These are phyloP conservation scores for Laspeyria flexula DNA, from an alignment of 2,888 invertebrate genomes.

Conservation along the genomic window DNA sequence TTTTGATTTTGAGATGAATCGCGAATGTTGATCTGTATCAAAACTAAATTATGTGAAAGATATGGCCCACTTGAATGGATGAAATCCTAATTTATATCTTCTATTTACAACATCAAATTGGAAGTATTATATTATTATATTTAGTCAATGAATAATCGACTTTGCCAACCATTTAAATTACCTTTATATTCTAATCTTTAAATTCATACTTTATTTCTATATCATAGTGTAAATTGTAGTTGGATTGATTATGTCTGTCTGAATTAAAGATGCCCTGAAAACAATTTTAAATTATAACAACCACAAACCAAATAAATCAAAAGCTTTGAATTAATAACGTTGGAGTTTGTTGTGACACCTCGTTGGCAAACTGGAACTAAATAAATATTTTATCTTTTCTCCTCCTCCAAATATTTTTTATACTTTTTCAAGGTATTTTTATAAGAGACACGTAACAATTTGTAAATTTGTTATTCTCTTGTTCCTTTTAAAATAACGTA, in stretches of 20 bases:
- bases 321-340: conserved; percentile 24
- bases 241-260: background rate
- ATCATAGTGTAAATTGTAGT: background rate
- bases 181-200: background rate
- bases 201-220: background rate
- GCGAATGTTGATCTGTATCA: no score
- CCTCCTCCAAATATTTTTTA: conserved; percentile 11
- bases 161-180: background rate
- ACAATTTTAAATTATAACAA: conserved; percentile 24
- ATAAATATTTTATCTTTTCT: conserved; percentile 23
- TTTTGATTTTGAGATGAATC: no score
- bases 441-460: conserved; percentile 18
- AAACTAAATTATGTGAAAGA: no score
- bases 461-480: conserved; percentile 9
- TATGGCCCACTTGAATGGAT: no score
- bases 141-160: no score
- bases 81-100: no score
- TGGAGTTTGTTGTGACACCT: conserved; percentile 34
- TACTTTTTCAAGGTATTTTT: conserved; percentile 17
- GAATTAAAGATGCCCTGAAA: conserved; percentile 1
- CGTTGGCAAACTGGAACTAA: conserved; percentile 32
- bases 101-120: no score
- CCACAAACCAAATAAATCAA: conserved; percentile 21
- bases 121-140: no score
- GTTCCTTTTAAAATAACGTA: conserved; percentile 8